phyloP scores from a whole-genome alignment of 2,888 invertebrate species.

The Tipula unca region DNA sequence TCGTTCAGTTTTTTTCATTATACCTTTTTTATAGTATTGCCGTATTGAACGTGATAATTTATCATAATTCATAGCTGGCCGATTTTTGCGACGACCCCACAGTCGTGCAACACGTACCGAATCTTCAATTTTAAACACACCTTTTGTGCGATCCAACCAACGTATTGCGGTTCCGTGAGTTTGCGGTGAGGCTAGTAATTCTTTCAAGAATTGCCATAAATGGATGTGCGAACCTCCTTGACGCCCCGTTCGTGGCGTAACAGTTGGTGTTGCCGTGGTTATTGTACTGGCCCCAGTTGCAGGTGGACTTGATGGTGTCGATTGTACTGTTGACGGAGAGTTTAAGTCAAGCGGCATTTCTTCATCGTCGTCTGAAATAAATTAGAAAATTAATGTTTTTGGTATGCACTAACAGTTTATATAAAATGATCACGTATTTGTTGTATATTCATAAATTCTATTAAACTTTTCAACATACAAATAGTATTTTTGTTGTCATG shows the following conservation, averaged over 20 bases:
- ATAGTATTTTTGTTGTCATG: background rate
- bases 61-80: slow-evolving; percentile 99
- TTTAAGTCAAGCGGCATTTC: slow-evolving; percentile 31
- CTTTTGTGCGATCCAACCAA: slow-evolving; percentile 91
- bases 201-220: slow-evolving; percentile 97
- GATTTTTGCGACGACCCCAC: slow-evolving; percentile 97
- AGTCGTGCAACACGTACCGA: slow-evolving; percentile 93
- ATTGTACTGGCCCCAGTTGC: slow-evolving; percentile 22
- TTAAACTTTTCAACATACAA: background rate
- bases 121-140: slow-evolving; percentile 98
- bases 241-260: slow-evolving; percentile 33
- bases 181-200: slow-evolving; percentile 81
- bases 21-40: slow-evolving; percentile 98
- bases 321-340: slow-evolving; percentile 29
- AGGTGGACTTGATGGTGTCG: slow-evolving; percentile 29
- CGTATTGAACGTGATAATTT: slow-evolving; percentile 94
- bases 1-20: slow-evolving; percentile 98
- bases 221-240: slow-evolving; percentile 85
- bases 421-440: background rate
- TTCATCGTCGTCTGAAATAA: slow-evolving; percentile 43
- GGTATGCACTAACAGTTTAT: background rate
- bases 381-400: background rate
- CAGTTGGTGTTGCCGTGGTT: slow-evolving; percentile 21
- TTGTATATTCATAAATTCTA: background rate
- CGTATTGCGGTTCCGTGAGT: slow-evolving; percentile 89